Evolutionary conservation across 2,888 invertebrate genomes (phyloP), one percentile per base, ranked within the genome.

Genomic region (Trachelus tabidus): DNA sequence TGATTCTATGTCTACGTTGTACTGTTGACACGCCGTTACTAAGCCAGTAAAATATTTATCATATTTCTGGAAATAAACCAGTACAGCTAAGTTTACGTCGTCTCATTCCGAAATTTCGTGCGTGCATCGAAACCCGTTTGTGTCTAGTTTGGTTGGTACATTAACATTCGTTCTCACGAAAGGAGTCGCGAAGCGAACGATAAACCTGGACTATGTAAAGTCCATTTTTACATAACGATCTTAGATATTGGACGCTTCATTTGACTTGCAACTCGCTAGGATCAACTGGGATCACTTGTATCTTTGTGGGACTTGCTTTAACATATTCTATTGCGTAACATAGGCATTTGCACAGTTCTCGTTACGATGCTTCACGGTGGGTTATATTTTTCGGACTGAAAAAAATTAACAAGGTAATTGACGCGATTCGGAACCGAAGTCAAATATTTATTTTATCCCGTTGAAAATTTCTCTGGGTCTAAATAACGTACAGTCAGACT

Each of bases 11-110:
- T 23, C 40, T 2, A 56, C 23, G 23, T 23, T 56, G 6, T 56
- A 56, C 40, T 23, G 40, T 23, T 56, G 9, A 56, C 23, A 56
- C 6, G 23, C 40, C 40, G 9, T 56, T 23, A 23, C 40, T 15
- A 4, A 40, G 40, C 15, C 23, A 56, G 40, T 56, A 2, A 76
- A 80, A 81, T 84, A 83, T 85, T 83, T 83, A 84, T 84, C 81
- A 83, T 79, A 82, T 86, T 84, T 86, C 86, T 84, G 86, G 84
- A 86, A 86, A 86, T 86, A 86, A 86, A 71, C 31, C 71, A 15
- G 71, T 33, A 33, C 71, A 71, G 12, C 12, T 31, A 71, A 31
- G 71, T 30, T 31, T 9, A 71, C 31, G 71, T 56, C 40, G 23
- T 56, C 0, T 56, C 40, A 9, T 56, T 56, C 40, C 9, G 23